phyloP scores from a whole-genome alignment of 2,113 vertebrate genomes.

The Zapornia atra region DNA sequence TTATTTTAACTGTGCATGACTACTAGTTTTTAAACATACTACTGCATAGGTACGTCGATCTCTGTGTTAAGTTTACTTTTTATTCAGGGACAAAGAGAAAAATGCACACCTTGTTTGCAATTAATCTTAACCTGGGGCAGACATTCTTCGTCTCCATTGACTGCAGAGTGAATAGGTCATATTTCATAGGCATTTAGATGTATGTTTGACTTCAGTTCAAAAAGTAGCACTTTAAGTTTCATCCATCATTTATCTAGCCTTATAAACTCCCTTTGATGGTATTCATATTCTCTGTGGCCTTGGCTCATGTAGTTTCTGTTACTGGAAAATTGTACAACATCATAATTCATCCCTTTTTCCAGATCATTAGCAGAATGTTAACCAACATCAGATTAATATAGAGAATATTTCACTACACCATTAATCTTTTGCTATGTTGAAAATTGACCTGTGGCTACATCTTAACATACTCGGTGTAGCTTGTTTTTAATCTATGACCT shows the following conservation, averaged over 20 bases:
- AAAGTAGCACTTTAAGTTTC: not conserved
- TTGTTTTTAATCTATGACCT: not conserved
- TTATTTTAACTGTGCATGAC: not conserved
- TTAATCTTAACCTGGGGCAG: not conserved
- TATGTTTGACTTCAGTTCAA: not conserved
- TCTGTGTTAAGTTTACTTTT: not conserved
- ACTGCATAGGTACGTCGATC: not conserved
- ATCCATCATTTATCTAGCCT: not conserved
- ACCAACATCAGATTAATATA: not conserved
- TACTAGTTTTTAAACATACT: not conserved
- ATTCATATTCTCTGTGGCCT: not conserved
- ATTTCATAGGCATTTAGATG: not conserved
- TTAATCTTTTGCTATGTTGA: not conserved
- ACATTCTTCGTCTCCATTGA: not conserved
- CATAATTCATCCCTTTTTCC: not conserved
- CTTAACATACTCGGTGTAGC: not conserved
- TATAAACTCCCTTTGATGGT: not conserved
- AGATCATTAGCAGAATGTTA: conserved; percentile 21
- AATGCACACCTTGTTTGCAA: not conserved
- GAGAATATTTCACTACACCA: not conserved
- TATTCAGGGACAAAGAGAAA: not conserved
- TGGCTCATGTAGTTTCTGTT: not conserved
- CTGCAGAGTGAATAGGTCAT: not conserved
- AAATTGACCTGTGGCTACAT: not conserved
- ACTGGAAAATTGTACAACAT: not conserved